Conservation (phyloP, 37 sponge, comb jelly and placozoan genomes). For the Agelas oroides region DNA sequence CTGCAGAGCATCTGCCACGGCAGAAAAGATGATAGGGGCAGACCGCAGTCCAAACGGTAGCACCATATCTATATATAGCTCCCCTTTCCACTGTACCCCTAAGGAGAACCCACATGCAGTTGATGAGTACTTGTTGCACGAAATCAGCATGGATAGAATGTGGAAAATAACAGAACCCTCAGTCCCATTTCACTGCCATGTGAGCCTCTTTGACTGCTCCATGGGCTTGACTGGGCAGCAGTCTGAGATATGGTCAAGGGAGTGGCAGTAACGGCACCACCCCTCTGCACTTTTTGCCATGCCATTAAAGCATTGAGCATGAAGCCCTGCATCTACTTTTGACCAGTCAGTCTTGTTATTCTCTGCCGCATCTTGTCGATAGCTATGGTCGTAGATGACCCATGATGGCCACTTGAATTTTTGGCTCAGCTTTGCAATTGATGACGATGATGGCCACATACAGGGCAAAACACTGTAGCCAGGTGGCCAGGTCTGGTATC, state of each 20-base stretch:
- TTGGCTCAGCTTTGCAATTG: conserved; percentile 6
- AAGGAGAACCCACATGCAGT: no score
- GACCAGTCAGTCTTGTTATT: conserved; percentile 11
- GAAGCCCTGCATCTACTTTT: background rate
- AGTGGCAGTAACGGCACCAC: conserved; percentile 7
- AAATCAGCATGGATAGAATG: no score
- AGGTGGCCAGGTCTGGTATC: no score
- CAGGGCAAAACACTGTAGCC: conserved; percentile 3
- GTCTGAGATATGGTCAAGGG: background rate
- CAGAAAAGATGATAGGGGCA: no score
- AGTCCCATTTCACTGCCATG: no score
- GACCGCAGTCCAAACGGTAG: no score
- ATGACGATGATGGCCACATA: background rate
- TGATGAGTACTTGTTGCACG: no score
- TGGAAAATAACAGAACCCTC: no score
- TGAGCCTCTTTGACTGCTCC: background rate
- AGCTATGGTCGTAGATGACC: conserved; percentile 12
- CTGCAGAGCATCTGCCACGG: no score
- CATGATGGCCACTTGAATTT: conserved; percentile 32
- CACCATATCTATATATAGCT: no score
- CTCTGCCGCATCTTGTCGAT: conserved; percentile 27
- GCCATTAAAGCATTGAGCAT: conserved; percentile 5
- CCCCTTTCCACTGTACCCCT: no score
- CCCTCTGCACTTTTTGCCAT: conserved; percentile 14
- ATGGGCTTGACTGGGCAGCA: background rate